Conservation (phyloP, 2,797 vertebrate species). For the Pangasius mekongensis region DNA sequence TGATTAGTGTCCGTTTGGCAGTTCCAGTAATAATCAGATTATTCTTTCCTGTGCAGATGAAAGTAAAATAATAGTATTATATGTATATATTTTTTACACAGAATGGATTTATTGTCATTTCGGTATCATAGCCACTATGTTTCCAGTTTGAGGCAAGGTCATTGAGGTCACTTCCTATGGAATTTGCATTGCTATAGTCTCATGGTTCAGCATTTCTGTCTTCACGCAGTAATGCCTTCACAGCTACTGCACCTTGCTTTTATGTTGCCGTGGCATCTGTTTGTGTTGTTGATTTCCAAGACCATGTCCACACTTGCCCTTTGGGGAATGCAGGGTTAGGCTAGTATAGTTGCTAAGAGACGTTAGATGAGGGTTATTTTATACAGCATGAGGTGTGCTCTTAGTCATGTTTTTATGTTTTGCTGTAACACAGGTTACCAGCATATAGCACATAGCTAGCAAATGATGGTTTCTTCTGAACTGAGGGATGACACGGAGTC, state of each 20-base stretch:
- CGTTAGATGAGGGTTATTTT: not conserved
- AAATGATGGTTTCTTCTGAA: not conserved
- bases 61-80: slow-evolving; percentile 55
- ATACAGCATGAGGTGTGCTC: not conserved
- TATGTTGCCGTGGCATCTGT: not conserved
- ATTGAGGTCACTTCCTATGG: slow-evolving; percentile 41
- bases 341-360: not conserved
- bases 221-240: slow-evolving; percentile 32
- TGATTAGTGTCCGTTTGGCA: slow-evolving; percentile 31
- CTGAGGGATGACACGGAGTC: not conserved
- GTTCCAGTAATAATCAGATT: slow-evolving; percentile 48
- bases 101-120: slow-evolving; percentile 35
- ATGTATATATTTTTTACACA: slow-evolving; percentile 61
- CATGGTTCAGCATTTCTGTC: slow-evolving; percentile 17
- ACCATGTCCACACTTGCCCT: not conserved
- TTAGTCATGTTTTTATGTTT: not conserved
- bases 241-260: slow-evolving; percentile 14
- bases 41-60: slow-evolving; percentile 46
- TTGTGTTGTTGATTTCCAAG: not conserved
- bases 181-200: slow-evolving; percentile 7
- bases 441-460: not conserved
- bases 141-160: slow-evolving; percentile 11
- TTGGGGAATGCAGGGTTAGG: not conserved
- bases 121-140: slow-evolving; percentile 14
- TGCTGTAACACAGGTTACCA: not conserved